A percentile compares a stretch with the other conserved stretches of the same genome.
Conservation (phyloP, 2,113 vertebrate species). For the Aptenodytes patagonicus region DNA sequence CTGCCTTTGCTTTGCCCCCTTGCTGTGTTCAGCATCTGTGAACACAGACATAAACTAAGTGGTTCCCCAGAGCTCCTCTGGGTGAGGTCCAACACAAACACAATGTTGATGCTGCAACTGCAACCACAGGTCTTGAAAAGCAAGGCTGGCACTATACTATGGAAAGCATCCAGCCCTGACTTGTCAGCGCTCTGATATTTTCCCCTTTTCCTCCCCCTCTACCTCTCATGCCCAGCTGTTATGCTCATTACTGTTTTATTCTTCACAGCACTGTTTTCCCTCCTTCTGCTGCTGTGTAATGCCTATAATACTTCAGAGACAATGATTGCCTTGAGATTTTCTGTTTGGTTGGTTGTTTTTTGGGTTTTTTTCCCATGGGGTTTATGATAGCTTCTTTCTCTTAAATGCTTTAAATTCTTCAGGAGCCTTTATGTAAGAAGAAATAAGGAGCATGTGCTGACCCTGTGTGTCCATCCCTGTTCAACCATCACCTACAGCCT, state of each 20-base stretch:
- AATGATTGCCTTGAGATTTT: background rate
- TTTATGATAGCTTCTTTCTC: background rate
- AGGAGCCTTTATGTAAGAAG: background rate
- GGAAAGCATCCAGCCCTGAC: background rate
- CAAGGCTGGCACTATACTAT: background rate
- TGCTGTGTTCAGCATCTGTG: background rate
- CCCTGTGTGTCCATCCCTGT: fast-evolving
- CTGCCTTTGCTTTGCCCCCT: background rate
- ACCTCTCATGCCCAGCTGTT: background rate
- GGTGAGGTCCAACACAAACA: background rate
- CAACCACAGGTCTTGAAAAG: background rate
- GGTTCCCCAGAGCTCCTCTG: background rate
- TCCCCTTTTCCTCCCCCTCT: background rate
- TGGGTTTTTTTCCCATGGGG: background rate
- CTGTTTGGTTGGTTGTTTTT: background rate
- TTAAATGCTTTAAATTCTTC: background rate
- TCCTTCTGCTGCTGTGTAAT: background rate
- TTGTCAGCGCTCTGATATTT: background rate
- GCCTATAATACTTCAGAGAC: background rate
- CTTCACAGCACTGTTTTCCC: background rate
- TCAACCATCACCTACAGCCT: background rate
- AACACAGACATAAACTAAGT: background rate
- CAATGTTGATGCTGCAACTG: background rate
- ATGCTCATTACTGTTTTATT: background rate
- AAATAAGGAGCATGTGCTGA: background rate